Percentiles rank a stretch among this genome's conserved stretches.
phyloP scores from a whole-genome alignment of 1,140 invertebrate genomes.

The Tyrophagus putrescentiae region DNA sequence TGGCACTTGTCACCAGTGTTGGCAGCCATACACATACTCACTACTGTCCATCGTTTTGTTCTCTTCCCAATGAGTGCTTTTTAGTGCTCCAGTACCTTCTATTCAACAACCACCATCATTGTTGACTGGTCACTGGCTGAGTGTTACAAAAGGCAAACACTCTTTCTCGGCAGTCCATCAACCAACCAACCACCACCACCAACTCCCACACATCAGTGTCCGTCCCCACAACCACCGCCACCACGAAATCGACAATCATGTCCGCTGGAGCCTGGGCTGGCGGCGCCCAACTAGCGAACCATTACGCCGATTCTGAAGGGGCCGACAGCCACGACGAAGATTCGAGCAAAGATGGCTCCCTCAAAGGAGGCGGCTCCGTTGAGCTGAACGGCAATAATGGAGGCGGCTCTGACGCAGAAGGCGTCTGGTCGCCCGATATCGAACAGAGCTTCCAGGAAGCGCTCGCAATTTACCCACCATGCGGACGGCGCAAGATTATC shows the following conservation, averaged over 20 bases:
- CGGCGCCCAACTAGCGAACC: background rate
- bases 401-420: constrained; percentile 80
- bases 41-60: too few relatives aligned
- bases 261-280: constrained; percentile 15
- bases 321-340: constrained; percentile 19
- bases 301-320: constrained; percentile 19
- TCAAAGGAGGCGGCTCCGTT: constrained; percentile 26
- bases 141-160: too few relatives aligned
- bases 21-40: too few relatives aligned
- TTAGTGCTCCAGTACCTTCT: too few relatives aligned
- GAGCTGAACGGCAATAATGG: constrained; percentile 25
- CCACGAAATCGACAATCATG: constrained; percentile 18
- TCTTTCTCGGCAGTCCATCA: too few relatives aligned
- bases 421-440: constrained; percentile 99
- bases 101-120: too few relatives aligned
- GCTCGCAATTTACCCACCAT: constrained; percentile 96
- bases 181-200: too few relatives aligned
- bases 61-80: too few relatives aligned
- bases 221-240: background rate
- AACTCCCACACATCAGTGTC: too few relatives aligned
- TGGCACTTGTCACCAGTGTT: too few relatives aligned
- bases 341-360: constrained; percentile 31
- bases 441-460: constrained; percentile 99
- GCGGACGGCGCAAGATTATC: constrained; percentile 96
- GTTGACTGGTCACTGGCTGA: too few relatives aligned